phyloP scores from a whole-genome alignment of 2,113 vertebrate species.

The Pseudorhombus dupliciocellatus region DNA sequence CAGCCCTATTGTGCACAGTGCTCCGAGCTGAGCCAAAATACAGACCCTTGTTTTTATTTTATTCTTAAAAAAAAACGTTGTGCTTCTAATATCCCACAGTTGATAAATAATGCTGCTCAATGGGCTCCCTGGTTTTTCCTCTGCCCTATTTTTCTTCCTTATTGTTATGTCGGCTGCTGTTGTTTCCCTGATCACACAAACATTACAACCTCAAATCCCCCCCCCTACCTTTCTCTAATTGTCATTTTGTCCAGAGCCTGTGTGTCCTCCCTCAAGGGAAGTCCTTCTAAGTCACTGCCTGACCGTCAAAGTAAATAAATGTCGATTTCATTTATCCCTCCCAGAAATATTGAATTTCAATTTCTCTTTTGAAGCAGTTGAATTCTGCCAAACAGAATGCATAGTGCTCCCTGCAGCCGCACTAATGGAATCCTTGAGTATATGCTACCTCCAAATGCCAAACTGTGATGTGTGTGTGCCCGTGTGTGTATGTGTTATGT shows the following conservation, averaged over 20 bases:
- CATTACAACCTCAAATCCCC: constrained; percentile 33
- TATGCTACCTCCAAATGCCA: constrained; percentile 49
- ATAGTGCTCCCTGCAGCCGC: constrained; percentile 32
- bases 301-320: constrained; percentile 53
- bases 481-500: constrained; percentile 15
- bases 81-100: constrained; percentile 4
- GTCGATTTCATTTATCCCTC: constrained; percentile 57
- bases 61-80: constrained; percentile 12
- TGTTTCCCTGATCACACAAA: constrained; percentile 42
- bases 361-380: constrained; percentile 61
- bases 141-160: constrained; percentile 21
- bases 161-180: constrained; percentile 34
- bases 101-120: constrained; percentile 31
- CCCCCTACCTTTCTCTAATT: constrained; percentile 55
- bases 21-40: too few species aligned
- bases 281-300: constrained; percentile 36
- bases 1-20: constrained; percentile 21
- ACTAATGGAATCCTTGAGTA: constrained; percentile 69
- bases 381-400: constrained; percentile 55
- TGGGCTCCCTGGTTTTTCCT: constrained; percentile 10
- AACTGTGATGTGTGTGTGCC: constrained; percentile 4
- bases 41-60: constrained; percentile 10
- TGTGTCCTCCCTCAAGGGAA: constrained; percentile 18
- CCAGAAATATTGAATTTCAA: constrained; percentile 55
- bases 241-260: constrained; percentile 25